Evolutionary conservation across 2,888 invertebrate species (phyloP), one percentile per base, ranked within the genome.

Genomic region (Candidula unifasciata): DNA sequence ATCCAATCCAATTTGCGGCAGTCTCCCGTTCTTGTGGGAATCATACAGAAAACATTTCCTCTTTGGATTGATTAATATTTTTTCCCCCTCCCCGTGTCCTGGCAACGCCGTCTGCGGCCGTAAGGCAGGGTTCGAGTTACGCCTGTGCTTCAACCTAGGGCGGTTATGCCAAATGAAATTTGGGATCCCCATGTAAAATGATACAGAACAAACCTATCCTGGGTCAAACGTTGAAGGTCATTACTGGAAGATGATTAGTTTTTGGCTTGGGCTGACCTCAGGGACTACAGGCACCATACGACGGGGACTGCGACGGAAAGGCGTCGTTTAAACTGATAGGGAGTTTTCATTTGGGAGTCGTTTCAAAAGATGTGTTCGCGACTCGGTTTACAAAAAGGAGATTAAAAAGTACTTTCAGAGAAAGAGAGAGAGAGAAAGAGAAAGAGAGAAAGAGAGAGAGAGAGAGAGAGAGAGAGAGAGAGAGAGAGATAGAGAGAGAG

Each of bases 81-180:
- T n/a, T n/a, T n/a, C n/a, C 33, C 30, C 44, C 13, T 44, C 64
- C 30, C 24, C 27, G 77, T 0, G 35, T 37, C 21, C 54, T 1
- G 78, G 78, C 37, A 66, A 79, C 66, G 64, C 44, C 79, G 79
- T 79, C 79, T 68, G 79, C 68, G 66, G 66, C 78, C 68, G 79
- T 60, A 18, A 74, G 52, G 79, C n/a, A 18, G 79, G 64, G 33
- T n/a, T 79, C 44, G 2, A n/a, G n/a, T 79, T 79, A 44, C 79
- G 21, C 24, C n/a, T 27, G 68, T 18, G 6, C 18, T 52, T 44
- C 37, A 68, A 79, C 66, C 37, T 73, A 68, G 33, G 79, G 79
- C 66, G 68, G 66, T 79, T 66, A 66, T 66, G 68, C 27, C 66
- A 68, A 79, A 79, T 79, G 79, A 68, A 79, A 79, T 79, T 68